phyloP scores from a whole-genome alignment of 2,888 invertebrate species.

The Ornithoptera priamus region DNA sequence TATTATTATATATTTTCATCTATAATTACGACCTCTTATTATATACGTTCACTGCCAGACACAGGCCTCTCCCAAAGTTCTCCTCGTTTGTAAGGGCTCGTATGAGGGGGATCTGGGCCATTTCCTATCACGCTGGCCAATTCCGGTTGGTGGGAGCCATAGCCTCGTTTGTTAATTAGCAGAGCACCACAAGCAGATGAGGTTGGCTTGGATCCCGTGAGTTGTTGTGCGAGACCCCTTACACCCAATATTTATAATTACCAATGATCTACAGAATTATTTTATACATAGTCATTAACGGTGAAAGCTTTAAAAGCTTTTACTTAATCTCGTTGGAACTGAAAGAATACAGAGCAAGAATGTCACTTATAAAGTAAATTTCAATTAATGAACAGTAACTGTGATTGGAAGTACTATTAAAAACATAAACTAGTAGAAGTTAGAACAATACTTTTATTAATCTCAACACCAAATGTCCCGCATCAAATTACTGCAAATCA shows the following conservation, averaged over 20 bases:
- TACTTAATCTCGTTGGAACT: background rate
- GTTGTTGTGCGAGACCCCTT: no score
- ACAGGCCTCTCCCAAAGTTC: no score
- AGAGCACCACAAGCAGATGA: no score
- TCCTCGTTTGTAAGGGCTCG: no score
- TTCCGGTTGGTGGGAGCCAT: no score
- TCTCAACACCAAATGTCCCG: background rate
- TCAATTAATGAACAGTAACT: background rate
- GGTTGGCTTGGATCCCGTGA: no score
- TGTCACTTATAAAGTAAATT: background rate
- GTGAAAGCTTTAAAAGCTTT: background rate
- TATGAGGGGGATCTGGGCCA: no score
- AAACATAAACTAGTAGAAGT: background rate
- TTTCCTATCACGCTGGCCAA: no score
- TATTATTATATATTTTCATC: no score
- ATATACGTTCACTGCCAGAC: no score
- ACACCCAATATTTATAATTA: background rate
- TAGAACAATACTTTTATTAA: background rate
- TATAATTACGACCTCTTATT: no score
- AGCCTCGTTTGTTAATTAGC: no score
- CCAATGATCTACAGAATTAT: background rate
- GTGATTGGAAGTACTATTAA: background rate
- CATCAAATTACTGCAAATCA: background rate
- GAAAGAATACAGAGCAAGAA: background rate
- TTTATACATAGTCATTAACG: background rate